Conservation (phyloP, 2,113 vertebrate genomes). For the Aphelocoma coerulescens region DNA sequence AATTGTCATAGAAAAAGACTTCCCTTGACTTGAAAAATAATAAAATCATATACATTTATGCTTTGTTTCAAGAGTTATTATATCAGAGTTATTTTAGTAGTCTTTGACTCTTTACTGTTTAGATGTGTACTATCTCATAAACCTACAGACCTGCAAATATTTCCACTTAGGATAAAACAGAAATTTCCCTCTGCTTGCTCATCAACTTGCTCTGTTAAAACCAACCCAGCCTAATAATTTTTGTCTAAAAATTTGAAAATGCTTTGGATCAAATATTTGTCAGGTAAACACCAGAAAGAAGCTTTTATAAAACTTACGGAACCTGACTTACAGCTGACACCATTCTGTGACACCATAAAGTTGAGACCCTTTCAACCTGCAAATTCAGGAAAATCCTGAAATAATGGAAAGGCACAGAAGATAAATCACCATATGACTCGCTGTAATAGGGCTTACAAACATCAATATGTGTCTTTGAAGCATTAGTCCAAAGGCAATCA, state of each 20-base stretch:
- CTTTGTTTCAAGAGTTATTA: background rate
- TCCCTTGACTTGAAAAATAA: background rate
- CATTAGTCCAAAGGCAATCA: background rate
- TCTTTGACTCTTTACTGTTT: background rate
- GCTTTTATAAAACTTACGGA: background rate
- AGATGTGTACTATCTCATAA: background rate
- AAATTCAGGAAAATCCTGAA: background rate
- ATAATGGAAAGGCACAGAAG: background rate
- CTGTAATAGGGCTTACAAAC: background rate
- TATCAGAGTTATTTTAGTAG: background rate
- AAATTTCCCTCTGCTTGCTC: background rate
- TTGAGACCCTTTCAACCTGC: background rate
- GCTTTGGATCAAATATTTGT: background rate
- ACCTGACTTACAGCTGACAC: background rate
- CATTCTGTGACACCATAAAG: background rate
- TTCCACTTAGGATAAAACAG: background rate
- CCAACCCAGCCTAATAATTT: background rate
- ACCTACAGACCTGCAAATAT: background rate
- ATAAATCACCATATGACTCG: background rate
- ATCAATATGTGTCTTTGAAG: background rate
- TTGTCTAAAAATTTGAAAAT: background rate
- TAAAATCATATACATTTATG: background rate
- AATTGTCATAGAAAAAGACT: background rate
- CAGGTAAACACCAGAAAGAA: background rate
- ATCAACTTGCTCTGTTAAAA: background rate